Percentiles rank a stretch among this genome's conserved stretches.
phyloP scores from a whole-genome alignment of 2,797 vertebrate genomes.

The Arctocebus calabarensis region DNA sequence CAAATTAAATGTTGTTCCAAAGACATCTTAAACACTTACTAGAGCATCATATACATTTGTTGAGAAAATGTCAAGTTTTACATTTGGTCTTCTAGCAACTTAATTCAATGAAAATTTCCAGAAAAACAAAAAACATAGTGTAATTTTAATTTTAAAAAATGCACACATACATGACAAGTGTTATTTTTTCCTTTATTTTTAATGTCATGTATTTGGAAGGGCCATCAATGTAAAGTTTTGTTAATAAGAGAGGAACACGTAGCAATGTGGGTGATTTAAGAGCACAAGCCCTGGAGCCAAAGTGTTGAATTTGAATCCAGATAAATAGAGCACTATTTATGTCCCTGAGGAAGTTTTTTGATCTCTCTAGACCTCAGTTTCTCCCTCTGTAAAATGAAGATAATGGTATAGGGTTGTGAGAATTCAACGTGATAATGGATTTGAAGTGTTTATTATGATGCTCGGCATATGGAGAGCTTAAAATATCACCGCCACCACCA shows the following conservation, averaged over 20 bases:
- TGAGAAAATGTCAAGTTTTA: constrained; percentile 56
- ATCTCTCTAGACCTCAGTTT: constrained; percentile 9
- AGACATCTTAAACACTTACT: constrained; percentile 44
- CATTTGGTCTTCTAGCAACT: constrained; percentile 53
- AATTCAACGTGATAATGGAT: background rate
- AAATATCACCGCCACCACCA: background rate
- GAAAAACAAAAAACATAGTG: background rate
- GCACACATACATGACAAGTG: background rate
- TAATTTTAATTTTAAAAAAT: constrained; percentile 30
- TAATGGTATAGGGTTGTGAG: background rate
- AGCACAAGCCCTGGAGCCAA: background rate
- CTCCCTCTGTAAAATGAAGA: constrained; percentile 4
- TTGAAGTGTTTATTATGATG: background rate
- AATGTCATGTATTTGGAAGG: background rate
- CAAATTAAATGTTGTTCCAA: constrained; percentile 63
- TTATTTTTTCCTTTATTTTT: constrained; percentile 26
- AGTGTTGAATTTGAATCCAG: background rate
- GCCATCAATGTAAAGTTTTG: background rate
- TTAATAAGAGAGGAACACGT: background rate
- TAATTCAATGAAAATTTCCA: constrained; percentile 32
- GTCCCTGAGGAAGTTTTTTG: background rate
- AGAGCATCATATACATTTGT: constrained; percentile 4
- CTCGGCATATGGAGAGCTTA: background rate
- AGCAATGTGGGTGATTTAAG: background rate
- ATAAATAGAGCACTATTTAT: background rate